These are phyloP conservation scores for Ethmia dodecea DNA, from an alignment of 2,888 invertebrate genomes.

Conservation along the genomic window DNA sequence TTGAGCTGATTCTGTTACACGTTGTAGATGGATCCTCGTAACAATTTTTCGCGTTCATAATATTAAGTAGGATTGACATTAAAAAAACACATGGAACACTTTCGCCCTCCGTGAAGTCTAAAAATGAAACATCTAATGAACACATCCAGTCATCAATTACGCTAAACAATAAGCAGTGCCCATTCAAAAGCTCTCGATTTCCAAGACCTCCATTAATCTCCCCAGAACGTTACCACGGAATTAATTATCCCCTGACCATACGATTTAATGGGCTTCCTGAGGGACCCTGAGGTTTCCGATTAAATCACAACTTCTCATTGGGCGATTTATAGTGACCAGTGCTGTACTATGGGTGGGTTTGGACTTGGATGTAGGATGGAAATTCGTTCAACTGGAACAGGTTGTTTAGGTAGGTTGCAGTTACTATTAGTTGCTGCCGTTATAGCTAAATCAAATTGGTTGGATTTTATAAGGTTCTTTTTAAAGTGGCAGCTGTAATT, in stretches of 20 bases:
- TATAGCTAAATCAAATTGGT: too few relatives aligned
- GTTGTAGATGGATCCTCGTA: too few relatives aligned
- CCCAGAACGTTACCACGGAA: slow-evolving; percentile 69
- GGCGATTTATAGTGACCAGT: slow-evolving; percentile 71
- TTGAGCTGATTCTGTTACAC: too few relatives aligned
- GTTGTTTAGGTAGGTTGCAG: background rate
- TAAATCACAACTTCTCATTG: slow-evolving; percentile 77
- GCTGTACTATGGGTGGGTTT: background rate
- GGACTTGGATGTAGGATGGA: background rate
- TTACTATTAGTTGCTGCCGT: too few relatives aligned
- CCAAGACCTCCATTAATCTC: slow-evolving; percentile 67
- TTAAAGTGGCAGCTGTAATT: too few relatives aligned
- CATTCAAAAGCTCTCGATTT: slow-evolving; percentile 64
- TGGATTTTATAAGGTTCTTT: too few relatives aligned
- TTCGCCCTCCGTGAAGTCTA: too few relatives aligned
- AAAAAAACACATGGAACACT: too few relatives aligned
- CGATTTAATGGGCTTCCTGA: slow-evolving; percentile 75
- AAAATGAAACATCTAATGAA: too few relatives aligned
- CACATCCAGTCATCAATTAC: slow-evolving; percentile 27
- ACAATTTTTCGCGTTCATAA: too few relatives aligned
- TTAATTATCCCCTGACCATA: slow-evolving; percentile 77
- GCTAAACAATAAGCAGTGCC: slow-evolving; percentile 51
- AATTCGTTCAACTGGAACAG: slow-evolving; percentile 1
- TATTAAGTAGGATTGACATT: too few relatives aligned
- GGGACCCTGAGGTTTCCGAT: slow-evolving; percentile 72